Base-by-base conservation (phyloP, 2,888 invertebrate species). In the Mamestra brassicae region DNA sequence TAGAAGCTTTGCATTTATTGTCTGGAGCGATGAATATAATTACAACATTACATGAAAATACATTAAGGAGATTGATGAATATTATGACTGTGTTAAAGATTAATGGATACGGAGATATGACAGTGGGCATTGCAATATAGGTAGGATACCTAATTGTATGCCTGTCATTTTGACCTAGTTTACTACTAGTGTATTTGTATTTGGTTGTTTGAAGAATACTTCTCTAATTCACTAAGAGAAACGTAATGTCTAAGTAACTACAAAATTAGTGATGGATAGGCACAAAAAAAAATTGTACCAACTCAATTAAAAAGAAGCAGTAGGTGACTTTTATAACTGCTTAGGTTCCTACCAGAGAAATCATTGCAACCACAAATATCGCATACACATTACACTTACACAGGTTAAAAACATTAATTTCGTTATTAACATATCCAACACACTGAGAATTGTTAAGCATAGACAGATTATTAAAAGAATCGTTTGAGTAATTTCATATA, bases 1-100 rank as follows among this genome's bases (percentile, higher is more conserved):
- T 60, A n/a, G 2, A 69, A 55, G 57, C 58, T 75, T 71, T 63
- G 45, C 65, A 84, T 84, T 66, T 54, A 79, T 73, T 26, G 47
- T 52, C 15, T 78, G 11, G 4, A 54, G 38, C 26, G 13, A 63
- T 82, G 64, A 71, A 67, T 78, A 67, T 47, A 4, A 58, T 77
- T 66, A 68, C 42, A 13, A 47, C 17, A 17, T 64, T 38, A 55
- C 42, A 42, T 55, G 11, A 54, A 78, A 62, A 55, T 61, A 61
- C 13, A 36, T 67, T 64, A 55, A 45, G 36, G 36, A 58, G 17
- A 0, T 36, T 71, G 26, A n/a, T 78, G 78, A 58, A 58, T 47
- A 54, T 38, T 7, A 47, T 60, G 5, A 54, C 10, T 36, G 13
- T 17, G 4, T 26, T 52, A 15, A 52, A 34, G 17, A 64, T 26